A percentile compares a stretch with the other conserved stretches of the same genome.
Conservation (phyloP, 53 echinoderm and acorn worm genomes). For the Echinometra lucunter region DNA sequence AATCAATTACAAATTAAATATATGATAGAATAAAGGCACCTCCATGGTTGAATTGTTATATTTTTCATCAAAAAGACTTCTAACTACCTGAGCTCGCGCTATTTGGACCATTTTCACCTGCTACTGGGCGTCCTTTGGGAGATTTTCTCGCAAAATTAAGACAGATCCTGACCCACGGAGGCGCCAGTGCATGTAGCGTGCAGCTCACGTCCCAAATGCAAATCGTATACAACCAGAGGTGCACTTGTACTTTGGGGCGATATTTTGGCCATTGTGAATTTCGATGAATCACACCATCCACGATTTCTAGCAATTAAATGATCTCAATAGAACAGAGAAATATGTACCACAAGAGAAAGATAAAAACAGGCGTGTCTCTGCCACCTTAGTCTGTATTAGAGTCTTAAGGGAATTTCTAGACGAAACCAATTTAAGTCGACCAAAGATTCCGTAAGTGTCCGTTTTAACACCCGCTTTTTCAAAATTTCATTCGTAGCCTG, state of each 20-base stretch:
- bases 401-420: not conserved
- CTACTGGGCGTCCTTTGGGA: conserved; percentile 50
- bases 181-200: conserved; percentile 23
- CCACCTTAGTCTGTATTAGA: not conserved
- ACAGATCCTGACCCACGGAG: conserved; percentile 20
- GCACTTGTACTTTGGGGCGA: conserved; percentile 10
- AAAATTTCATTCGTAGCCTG: not conserved
- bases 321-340: not conserved
- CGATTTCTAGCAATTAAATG: not conserved
- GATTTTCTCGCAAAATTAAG: conserved; percentile 44
- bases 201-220: not conserved
- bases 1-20: no score
- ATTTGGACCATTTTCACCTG: conserved; percentile 2
- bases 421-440: not conserved
- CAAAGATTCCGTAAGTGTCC: not conserved
- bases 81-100: not conserved
- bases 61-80: not conserved
- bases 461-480: not conserved
- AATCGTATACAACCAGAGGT: conserved; percentile 14
- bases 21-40: no score
- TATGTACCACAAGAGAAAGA: not conserved
- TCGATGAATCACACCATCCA: not conserved
- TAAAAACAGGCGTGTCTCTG: not conserved
- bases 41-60: not conserved
- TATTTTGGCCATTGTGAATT: not conserved